Conservation (phyloP, 1,140 invertebrate species). For the Adoxophyes honmai region DNA sequence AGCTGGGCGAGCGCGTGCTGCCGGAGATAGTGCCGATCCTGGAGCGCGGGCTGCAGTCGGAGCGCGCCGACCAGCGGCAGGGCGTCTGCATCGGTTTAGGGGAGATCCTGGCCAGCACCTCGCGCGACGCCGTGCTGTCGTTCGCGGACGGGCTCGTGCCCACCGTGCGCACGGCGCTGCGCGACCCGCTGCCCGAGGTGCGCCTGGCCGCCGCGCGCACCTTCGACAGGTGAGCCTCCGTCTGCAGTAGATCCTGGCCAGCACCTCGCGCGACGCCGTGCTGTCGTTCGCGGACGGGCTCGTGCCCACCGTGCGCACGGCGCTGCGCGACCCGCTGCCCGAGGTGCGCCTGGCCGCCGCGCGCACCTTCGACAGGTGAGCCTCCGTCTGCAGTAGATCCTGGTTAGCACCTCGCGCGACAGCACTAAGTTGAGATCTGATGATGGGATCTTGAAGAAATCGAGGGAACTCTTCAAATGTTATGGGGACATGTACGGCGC, state of each 20-base stretch:
- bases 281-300: slow-evolving; percentile 95
- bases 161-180: slow-evolving; percentile 95
- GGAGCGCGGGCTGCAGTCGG: slow-evolving; percentile 94
- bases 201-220: slow-evolving; percentile 96
- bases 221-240: slow-evolving; percentile 89
- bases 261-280: slow-evolving; percentile 96
- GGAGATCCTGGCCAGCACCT: slow-evolving; percentile 98
- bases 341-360: slow-evolving; percentile 97
- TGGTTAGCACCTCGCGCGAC: slow-evolving; percentile 96
- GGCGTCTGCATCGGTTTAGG: slow-evolving; percentile 98
- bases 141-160: slow-evolving; percentile 98
- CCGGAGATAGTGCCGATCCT: slow-evolving; percentile 99
- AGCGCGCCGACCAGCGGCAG: slow-evolving; percentile 94
- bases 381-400: slow-evolving; percentile 95
- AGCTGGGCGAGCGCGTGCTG: slow-evolving; percentile 96
- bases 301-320: slow-evolving; percentile 96
- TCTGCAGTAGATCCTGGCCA: slow-evolving; percentile 97
- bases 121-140: slow-evolving; percentile 94
- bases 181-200: slow-evolving; percentile 95
- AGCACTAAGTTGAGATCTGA: no score
- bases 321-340: slow-evolving; percentile 93
- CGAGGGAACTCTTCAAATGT: no score
- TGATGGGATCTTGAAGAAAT: no score
- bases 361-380: slow-evolving; percentile 92
- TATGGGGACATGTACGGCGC: no score